phyloP scores from a whole-genome alignment of 2,113 vertebrate species.

The Amia ocellicauda region DNA sequence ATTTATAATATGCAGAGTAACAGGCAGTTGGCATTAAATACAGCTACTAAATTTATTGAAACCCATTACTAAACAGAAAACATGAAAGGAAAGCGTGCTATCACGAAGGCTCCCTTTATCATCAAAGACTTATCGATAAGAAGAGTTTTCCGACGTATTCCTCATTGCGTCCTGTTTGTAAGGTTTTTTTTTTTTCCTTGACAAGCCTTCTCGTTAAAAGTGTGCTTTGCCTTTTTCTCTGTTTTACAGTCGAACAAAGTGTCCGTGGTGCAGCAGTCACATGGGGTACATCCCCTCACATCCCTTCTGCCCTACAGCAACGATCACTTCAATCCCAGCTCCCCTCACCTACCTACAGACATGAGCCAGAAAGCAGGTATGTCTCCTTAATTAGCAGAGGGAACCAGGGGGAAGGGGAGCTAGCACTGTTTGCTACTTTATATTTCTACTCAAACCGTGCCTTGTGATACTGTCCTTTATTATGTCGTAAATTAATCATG shows the following conservation, averaged over 20 bases:
- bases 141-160: constrained; percentile 31
- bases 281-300: constrained; percentile 88
- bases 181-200: neutral
- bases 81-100: constrained; percentile 56
- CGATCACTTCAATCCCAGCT: constrained; percentile 90
- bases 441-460: too few relatives aligned
- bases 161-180: neutral
- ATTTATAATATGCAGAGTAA: constrained; percentile 46
- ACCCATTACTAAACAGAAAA: constrained; percentile 65
- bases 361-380: constrained; percentile 96
- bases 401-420: neutral
- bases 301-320: constrained; percentile 92
- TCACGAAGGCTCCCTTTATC: constrained; percentile 53
- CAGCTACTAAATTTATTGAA: constrained; percentile 53
- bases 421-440: neutral
- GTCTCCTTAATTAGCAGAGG: neutral
- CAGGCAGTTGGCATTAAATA: constrained; percentile 52
- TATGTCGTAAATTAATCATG: too few relatives aligned
- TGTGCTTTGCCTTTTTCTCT: constrained; percentile 29
- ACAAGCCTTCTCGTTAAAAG: constrained; percentile 21
- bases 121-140: constrained; percentile 65
- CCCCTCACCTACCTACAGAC: constrained; percentile 85
- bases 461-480: too few relatives aligned
- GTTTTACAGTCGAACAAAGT: constrained; percentile 92
- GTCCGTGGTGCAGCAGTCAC: constrained; percentile 87